A percentile compares a stretch with the other conserved stretches of the same genome.
phyloP scores from a whole-genome alignment of 2,113 vertebrate species.

The Illadopsis cleaveri region DNA sequence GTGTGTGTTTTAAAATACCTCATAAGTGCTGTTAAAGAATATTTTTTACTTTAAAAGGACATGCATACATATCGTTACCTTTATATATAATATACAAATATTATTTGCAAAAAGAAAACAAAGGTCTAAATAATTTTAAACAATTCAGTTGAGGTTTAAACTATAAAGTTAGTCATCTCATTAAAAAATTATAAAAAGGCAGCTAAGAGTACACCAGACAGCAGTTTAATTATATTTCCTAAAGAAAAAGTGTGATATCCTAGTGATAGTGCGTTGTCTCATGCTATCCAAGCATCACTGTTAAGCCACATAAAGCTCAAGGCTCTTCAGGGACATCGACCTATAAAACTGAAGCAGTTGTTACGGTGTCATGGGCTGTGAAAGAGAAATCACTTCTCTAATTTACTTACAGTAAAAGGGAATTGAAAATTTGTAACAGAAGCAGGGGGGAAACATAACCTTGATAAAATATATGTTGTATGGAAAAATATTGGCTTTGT shows the following conservation, averaged over 20 bases:
- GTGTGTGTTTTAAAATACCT: not conserved
- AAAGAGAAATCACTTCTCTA: conserved; percentile 5
- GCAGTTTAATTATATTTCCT: not conserved
- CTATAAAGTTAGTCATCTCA: not conserved
- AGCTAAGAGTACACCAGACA: not conserved
- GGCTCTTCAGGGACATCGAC: not conserved
- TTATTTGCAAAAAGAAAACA: not conserved
- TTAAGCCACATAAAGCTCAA: not conserved
- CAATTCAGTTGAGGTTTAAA: not conserved
- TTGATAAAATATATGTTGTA: not conserved
- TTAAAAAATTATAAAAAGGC: not conserved
- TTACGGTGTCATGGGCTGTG: not conserved
- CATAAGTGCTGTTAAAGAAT: not conserved
- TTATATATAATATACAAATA: not conserved
- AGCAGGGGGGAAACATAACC: rapidly evolving
- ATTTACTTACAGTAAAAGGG: not conserved
- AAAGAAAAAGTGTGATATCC: not conserved
- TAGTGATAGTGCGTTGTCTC: not conserved
- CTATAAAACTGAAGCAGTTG: not conserved
- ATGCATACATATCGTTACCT: not conserved
- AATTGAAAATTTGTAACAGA: not conserved
- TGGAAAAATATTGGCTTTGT: not conserved
- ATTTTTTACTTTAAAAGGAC: not conserved
- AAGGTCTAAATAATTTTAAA: not conserved
- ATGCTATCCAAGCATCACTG: not conserved